Conservation (phyloP, 2,113 vertebrate species). For the Tonatia bakeri region DNA sequence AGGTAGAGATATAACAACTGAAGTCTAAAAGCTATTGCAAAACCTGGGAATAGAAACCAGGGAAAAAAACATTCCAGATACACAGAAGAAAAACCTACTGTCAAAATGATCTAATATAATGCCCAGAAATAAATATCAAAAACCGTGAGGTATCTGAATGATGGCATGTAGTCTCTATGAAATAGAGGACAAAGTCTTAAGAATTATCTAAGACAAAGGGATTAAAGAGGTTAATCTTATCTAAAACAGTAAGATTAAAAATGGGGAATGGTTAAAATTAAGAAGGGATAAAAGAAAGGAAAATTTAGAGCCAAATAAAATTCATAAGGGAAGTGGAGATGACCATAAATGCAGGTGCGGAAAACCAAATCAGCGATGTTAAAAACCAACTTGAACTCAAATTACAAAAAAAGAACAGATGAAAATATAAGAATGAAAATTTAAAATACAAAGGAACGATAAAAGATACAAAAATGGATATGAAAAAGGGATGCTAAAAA, state of each 20-base stretch:
- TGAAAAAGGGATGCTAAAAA: not conserved
- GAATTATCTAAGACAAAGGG: not conserved
- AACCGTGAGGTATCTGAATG: not conserved
- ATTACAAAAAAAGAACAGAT: not conserved
- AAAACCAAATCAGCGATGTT: not conserved
- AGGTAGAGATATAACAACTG: not conserved
- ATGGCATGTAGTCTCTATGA: not conserved
- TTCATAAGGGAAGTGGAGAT: not conserved
- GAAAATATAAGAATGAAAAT: not conserved
- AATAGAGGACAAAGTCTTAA: not conserved
- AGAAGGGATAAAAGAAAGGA: not conserved
- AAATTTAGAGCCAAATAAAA: not conserved
- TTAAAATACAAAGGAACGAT: not conserved
- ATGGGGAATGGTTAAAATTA: not conserved
- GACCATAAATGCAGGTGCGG: not conserved
- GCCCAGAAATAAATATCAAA: not conserved
- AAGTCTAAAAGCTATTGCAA: not conserved
- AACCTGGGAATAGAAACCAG: not conserved
- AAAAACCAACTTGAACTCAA: not conserved
- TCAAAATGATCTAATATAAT: not conserved
- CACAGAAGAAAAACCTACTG: not conserved
- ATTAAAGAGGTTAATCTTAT: too few relatives aligned
- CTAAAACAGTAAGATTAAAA: not conserved
- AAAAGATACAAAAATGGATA: not conserved
- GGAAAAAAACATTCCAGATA: not conserved